These are phyloP conservation scores for Xyrichtys novacula DNA, from an alignment of 2,797 vertebrate species.

Conservation along the genomic window DNA sequence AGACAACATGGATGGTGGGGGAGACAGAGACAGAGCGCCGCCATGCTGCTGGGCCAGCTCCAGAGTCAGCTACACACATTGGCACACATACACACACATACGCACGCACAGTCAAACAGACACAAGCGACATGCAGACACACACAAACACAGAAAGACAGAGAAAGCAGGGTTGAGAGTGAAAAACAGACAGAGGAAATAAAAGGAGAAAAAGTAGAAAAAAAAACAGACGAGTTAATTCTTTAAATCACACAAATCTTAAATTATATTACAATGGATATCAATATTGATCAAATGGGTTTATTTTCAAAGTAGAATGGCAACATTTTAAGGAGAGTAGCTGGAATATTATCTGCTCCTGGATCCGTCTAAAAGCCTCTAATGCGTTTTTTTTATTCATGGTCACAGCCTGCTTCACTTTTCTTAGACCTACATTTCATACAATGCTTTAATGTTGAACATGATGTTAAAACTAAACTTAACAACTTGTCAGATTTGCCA, in stretches of 20 bases:
- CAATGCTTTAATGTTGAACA: too few relatives aligned
- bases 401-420: too few relatives aligned
- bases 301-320: not conserved
- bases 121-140: conserved; percentile 19
- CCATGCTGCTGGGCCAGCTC: conserved; percentile 78
- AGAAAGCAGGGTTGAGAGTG: conserved; percentile 29
- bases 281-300: not conserved
- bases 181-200: conserved; percentile 24
- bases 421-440: too few relatives aligned
- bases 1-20: conserved; percentile 80
- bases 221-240: not conserved
- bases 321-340: not conserved
- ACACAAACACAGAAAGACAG: conserved; percentile 21
- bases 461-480: too few relatives aligned
- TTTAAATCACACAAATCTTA: not conserved
- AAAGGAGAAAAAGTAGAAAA: not conserved
- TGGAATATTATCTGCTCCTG: not conserved
- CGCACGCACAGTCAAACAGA: conserved; percentile 9
- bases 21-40: conserved; percentile 78
- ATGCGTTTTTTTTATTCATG: too few relatives aligned
- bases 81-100: conserved; percentile 1
- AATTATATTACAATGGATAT: not conserved
- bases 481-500: too few relatives aligned
- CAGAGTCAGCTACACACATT: conserved; percentile 66
- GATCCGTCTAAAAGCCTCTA: too few relatives aligned